Evolutionary conservation across 1,140 invertebrate species (phyloP), one percentile per base, ranked within the genome.

Genomic region (Sycobia sp.): DNA sequence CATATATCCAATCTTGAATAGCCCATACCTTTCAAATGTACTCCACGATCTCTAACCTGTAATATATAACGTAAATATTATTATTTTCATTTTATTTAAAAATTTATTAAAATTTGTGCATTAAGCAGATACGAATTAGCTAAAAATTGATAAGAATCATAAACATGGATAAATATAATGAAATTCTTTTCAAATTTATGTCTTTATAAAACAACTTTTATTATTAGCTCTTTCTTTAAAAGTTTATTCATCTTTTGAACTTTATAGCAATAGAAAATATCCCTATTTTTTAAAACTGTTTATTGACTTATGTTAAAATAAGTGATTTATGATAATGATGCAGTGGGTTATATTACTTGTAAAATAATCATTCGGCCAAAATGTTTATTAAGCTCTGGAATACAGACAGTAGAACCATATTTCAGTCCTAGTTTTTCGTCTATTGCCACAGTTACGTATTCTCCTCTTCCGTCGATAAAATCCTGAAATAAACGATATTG

Each of bases 371-470:
- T 68, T 60, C 75, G 77, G 4, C 79, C 73, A 63, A 79, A 84
- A 70, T 84, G 81, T 56, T 74, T 53, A 60, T 85, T 84, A 14
- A 85, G 65, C 67, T 84, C 78, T 9, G 83, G 83, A 58, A 84
- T 77, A 54, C 83, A 84, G 1, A 83, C 53, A 57, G 66, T 65
- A 1, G 82, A 81, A 4, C 81, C 83, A 43, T 85, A 85, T n/a
- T 0, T 73, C 66, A 55, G 84, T 69, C 61, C 67, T 46, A 74
- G 70, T 47, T 69, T 67, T 47, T 72, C 41, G 64, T 85, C 83
- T 80, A 84, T 84, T 0, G 82, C 73, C n/a, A 80, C 69, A 0
- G 83, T 84, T 1, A 84, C 82, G 60, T 75, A 84, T n/a, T 73
- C 67, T 0, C 60, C 67, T 49, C 83, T 71, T 18, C 78, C 81